Evolutionary conservation across 2,797 vertebrate species (phyloP).

Genomic region (Melanotaenia parkinsoni): DNA sequence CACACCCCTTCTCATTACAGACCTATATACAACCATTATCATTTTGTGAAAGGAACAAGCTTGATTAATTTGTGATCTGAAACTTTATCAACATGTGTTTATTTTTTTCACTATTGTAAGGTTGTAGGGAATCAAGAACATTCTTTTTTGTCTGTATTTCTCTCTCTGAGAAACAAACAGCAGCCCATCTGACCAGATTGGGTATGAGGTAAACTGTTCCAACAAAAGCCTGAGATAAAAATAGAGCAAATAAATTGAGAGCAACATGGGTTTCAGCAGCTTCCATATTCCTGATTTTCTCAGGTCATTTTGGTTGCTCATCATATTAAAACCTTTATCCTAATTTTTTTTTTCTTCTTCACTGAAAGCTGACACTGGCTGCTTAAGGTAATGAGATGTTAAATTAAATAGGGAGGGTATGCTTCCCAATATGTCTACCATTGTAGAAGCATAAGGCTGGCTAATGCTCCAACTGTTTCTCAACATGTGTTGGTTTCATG

Average conservation of each 20-base stretch:
- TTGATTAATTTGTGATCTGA: no score
- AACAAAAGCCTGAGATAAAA: conserved; percentile 7
- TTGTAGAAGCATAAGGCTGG: not conserved
- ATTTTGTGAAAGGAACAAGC: no score
- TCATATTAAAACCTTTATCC: not conserved
- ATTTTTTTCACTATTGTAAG: not conserved
- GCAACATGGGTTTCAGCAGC: conserved; percentile 8
- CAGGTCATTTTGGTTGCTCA: fast-evolving
- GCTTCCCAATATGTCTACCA: not conserved
- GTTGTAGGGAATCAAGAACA: not conserved
- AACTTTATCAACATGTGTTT: no score
- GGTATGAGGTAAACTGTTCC: not conserved
- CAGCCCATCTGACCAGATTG: conserved; percentile 3
- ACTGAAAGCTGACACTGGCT: not conserved
- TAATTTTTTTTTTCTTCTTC: not conserved
- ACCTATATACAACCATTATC: no score
- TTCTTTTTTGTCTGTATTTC: not conserved
- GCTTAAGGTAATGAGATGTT: not conserved
- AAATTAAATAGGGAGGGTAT: not conserved
- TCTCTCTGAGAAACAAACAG: not conserved
- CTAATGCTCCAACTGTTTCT: not conserved
- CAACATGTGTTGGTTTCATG: not conserved
- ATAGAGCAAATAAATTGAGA: conserved; percentile 5
- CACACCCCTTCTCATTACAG: no score
- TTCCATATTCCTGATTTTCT: not conserved